Evolutionary conservation across 1,140 invertebrate genomes (phyloP), one percentile per base, ranked within the genome.

Genomic region (Triops cancriformis): DNA sequence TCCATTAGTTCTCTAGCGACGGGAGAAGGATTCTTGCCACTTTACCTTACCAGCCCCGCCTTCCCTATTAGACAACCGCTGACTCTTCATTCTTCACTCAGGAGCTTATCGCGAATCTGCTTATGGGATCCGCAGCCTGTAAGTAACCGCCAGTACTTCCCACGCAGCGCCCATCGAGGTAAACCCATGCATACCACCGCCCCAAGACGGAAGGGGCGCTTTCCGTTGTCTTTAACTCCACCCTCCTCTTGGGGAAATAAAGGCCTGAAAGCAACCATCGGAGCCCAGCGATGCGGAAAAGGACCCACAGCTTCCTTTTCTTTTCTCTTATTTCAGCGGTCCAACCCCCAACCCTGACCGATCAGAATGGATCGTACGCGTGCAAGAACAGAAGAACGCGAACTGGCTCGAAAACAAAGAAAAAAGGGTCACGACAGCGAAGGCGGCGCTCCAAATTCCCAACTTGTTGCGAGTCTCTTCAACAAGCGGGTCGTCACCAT

Each of bases 41-140:
- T 23, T 64, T 23, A n/a, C n/a, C 51, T 64, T 23, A n/a, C 51
- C 51, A 64, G n/a, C 6, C 14, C 14, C 10, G 0, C 51, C 10
- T 64, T 64, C 14, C 18, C 51, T 14, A 64, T 45, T 45, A 64
- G 23, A 23, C 10, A 64, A 10, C 23, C n/a, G 18, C 51, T 64
- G 51, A 64, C 51, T 64, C 51, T 64, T 23, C 51, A 64, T 64
- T 64, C 51, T 64, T 64, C 51, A 64, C 51, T 64, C 51, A 64
- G 51, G 10, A 0, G 51, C 51, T n/a, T 64, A n/a, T 64, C 51
- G 14, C 18, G 3, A 64, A 64, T n/a, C 14, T 64, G 14, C n/a
- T 23, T 64, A 14, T 9, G 18, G 14, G 23, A n/a, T n/a, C n/a
- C n/a, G 14, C 10, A 4, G 51, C n/a, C 51, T 64, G 51, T 23